phyloP scores from a whole-genome alignment of 2,888 invertebrate species.

The Syritta pipiens region DNA sequence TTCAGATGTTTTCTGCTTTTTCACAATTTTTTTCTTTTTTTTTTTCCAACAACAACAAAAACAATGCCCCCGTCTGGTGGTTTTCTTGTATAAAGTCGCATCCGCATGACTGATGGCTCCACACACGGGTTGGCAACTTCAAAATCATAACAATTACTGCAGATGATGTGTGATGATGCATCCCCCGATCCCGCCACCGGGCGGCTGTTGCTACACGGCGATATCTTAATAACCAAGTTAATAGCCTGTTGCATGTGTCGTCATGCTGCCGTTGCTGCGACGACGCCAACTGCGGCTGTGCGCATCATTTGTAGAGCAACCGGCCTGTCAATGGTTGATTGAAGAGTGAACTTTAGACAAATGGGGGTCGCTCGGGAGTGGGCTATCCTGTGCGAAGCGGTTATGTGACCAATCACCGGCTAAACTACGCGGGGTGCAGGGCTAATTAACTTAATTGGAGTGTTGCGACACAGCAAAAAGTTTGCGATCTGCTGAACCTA shows the following conservation, averaged over 20 bases:
- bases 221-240: conserved; percentile 31
- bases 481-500: conserved; percentile 8
- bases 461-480: neutral
- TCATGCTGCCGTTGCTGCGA: no score
- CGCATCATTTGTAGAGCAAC: conserved; percentile 16
- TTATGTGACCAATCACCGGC: no score
- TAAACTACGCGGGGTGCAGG: conserved; percentile 1
- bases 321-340: conserved; percentile 1
- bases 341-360: neutral
- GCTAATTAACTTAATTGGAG: conserved; percentile 47
- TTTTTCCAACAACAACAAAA: conserved; percentile 16
- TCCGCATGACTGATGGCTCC: conserved; percentile 51
- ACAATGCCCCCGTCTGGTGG: conserved; percentile 38
- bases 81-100: conserved; percentile 1
- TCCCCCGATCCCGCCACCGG: conserved; percentile 9
- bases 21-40: neutral
- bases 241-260: conserved; percentile 34
- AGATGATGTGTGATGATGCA: neutral
- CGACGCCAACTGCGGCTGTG: no score
- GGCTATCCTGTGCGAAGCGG: no score
- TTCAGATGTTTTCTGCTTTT: neutral
- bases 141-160: conserved; percentile 44
- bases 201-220: conserved; percentile 32
- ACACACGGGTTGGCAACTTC: conserved; percentile 34
- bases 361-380: neutral